A percentile compares a stretch with the other conserved stretches of the same genome.
phyloP scores from a whole-genome alignment of 2,888 invertebrate genomes.

The Bembecia ichneumoniformis region DNA sequence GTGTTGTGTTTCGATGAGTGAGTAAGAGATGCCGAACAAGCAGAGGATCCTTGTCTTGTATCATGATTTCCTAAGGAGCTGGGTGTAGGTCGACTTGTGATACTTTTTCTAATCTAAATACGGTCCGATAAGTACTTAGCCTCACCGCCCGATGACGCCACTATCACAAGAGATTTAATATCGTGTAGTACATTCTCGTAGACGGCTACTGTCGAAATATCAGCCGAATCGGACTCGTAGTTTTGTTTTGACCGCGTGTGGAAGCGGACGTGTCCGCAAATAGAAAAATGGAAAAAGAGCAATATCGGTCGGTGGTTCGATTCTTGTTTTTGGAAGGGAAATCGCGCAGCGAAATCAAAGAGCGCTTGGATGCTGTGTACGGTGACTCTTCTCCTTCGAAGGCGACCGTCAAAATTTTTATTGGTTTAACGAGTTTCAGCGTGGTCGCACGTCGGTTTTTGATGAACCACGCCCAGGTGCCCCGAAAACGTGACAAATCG shows the following conservation, averaged over 20 bases:
- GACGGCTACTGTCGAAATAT: conserved; percentile 6
- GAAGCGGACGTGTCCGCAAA: conserved; percentile 8
- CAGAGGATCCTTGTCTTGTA: too few relatives aligned
- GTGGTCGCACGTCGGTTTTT: too few relatives aligned
- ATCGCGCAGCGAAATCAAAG: too few relatives aligned
- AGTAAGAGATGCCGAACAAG: too few relatives aligned
- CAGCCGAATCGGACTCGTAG: conserved; percentile 4
- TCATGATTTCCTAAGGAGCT: too few relatives aligned
- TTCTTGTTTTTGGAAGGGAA: too few relatives aligned
- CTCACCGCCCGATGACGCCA: not conserved
- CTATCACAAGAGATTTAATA: not conserved
- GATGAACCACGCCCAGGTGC: too few relatives aligned
- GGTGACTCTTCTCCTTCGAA: conserved; percentile 12
- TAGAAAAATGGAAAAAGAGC: conserved; percentile 15
- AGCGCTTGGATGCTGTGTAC: conserved; percentile 11
- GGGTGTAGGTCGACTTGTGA: too few relatives aligned
- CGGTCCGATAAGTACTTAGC: not conserved
- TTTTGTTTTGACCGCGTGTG: conserved; percentile 9
- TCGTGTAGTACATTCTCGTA: conserved; percentile 7
- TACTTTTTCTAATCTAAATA: too few relatives aligned
- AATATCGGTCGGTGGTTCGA: conserved; percentile 15
- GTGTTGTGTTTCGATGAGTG: too few relatives aligned
- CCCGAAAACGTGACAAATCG: too few relatives aligned
- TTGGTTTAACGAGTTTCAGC: conserved; percentile 14
- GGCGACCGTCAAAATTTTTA: conserved; percentile 14